A percentile compares a stretch with the other conserved stretches of the same genome.
Evolutionary conservation across 2,888 invertebrate species (phyloP).

Genomic region (Rhamnusium bicolor): DNA sequence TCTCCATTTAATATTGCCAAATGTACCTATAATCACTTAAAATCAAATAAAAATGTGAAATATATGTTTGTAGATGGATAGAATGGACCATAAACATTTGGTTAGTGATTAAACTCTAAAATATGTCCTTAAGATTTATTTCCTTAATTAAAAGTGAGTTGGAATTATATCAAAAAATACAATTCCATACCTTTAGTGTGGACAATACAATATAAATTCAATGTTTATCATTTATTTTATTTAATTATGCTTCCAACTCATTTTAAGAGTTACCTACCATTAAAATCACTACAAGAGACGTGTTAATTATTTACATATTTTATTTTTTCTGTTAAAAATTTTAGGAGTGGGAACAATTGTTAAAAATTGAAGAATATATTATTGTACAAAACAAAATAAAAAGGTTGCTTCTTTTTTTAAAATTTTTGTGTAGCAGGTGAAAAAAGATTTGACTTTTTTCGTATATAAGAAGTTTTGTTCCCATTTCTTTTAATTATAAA

Average conservation of each 20-base stretch:
- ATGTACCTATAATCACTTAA: slow-evolving; percentile 63
- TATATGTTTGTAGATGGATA: slow-evolving; percentile 63
- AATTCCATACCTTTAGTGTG: no score
- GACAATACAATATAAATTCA: no score
- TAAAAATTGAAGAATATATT: slow-evolving; percentile 46
- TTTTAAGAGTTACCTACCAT: neutral
- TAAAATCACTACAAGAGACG: slow-evolving; percentile 7
- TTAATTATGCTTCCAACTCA: slow-evolving; percentile 14
- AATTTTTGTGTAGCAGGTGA: slow-evolving; percentile 37
- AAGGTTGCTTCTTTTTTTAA: slow-evolving; percentile 39
- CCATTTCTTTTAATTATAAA: slow-evolving; percentile 52
- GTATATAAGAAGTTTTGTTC: slow-evolving; percentile 38
- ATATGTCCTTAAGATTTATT: neutral
- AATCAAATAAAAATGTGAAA: slow-evolving; percentile 61
- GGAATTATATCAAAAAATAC: neutral
- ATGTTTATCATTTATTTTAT: no score
- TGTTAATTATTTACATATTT: slow-evolving; percentile 38
- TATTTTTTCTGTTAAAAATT: slow-evolving; percentile 37
- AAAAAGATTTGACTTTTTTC: slow-evolving; percentile 23
- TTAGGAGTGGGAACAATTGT: slow-evolving; percentile 55
- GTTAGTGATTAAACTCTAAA: slow-evolving; percentile 56
- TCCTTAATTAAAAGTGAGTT: neutral
- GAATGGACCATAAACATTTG: slow-evolving; percentile 57
- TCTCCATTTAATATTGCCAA: slow-evolving; percentile 62
- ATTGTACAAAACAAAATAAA: slow-evolving; percentile 38